Percentiles rank a stretch among this genome's conserved stretches.
phyloP scores from a whole-genome alignment of 1,140 invertebrate species.

The Trinorchestia longiramus region DNA sequence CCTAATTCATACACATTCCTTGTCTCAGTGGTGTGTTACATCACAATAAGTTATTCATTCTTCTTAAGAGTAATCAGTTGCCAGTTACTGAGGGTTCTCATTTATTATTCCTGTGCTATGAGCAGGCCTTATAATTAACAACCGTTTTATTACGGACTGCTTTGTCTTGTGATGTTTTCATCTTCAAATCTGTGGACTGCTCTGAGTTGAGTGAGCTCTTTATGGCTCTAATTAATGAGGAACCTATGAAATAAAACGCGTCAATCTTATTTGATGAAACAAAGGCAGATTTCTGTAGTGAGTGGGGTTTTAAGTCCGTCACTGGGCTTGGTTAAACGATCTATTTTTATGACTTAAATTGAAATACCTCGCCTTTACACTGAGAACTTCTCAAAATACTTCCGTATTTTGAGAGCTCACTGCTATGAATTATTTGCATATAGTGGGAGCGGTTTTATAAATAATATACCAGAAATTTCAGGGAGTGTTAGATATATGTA shows the following conservation, averaged over 20 bases:
- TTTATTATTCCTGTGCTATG: neutral
- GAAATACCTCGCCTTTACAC: too few species aligned
- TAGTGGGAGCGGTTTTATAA: too few species aligned
- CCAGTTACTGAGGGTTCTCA: neutral
- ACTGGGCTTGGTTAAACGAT: too few species aligned
- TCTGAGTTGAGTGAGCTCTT: neutral
- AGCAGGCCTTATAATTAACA: neutral
- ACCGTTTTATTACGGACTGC: neutral
- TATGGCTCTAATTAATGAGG: neutral
- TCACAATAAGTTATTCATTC: neutral
- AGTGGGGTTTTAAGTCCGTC: neutral
- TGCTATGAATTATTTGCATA: too few species aligned
- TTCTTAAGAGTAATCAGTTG: neutral
- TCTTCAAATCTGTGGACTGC: neutral
- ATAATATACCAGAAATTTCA: too few species aligned
- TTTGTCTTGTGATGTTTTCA: neutral
- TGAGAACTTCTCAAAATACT: too few species aligned
- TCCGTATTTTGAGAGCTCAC: too few species aligned
- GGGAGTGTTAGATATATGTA: too few species aligned
- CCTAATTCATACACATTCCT: neutral
- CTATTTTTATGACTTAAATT: too few species aligned
- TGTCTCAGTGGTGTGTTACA: neutral
- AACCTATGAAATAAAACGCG: neutral
- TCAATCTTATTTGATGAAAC: neutral
- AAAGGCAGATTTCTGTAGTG: neutral